Evolutionary conservation across 2,797 vertebrate species (phyloP).

Genomic region (Clarias fuscus): DNA sequence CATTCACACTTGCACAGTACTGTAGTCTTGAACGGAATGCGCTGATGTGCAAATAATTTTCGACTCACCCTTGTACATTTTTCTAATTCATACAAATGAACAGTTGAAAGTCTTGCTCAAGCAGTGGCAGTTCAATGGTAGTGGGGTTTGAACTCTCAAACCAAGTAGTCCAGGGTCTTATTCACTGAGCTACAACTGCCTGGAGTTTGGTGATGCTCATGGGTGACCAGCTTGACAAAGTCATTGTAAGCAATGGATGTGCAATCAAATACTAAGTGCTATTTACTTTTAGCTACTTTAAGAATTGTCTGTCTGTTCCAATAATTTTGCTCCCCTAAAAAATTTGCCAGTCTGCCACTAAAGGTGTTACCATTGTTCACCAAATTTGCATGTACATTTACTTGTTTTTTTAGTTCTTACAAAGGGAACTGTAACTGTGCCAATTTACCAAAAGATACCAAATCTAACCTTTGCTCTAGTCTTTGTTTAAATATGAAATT

Average conservation of each 20-base stretch:
- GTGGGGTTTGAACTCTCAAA: not conserved
- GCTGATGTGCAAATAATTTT: too few species aligned
- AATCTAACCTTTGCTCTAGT: not conserved
- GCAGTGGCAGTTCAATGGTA: not conserved
- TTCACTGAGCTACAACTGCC: not conserved
- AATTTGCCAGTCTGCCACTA: not conserved
- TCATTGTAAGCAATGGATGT: too few species aligned
- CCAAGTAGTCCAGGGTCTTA: not conserved
- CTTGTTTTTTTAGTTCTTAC: not conserved
- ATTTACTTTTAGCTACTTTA: not conserved
- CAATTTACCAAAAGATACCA: not conserved
- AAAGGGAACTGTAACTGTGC: not conserved
- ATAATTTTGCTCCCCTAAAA: not conserved
- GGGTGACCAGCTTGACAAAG: too few species aligned
- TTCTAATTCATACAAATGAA: not conserved
- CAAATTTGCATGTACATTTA: not conserved
- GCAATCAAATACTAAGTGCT: not conserved
- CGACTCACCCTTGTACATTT: not conserved
- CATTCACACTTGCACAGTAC: too few species aligned
- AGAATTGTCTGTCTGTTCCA: not conserved
- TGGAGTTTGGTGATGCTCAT: too few species aligned
- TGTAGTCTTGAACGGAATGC: too few species aligned
- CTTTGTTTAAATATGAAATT: conserved; percentile 29
- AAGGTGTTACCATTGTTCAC: not conserved
- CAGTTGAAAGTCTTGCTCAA: not conserved